Evolutionary conservation across 1,140 invertebrate species (phyloP).

Genomic region (Trichoplusia ni): DNA sequence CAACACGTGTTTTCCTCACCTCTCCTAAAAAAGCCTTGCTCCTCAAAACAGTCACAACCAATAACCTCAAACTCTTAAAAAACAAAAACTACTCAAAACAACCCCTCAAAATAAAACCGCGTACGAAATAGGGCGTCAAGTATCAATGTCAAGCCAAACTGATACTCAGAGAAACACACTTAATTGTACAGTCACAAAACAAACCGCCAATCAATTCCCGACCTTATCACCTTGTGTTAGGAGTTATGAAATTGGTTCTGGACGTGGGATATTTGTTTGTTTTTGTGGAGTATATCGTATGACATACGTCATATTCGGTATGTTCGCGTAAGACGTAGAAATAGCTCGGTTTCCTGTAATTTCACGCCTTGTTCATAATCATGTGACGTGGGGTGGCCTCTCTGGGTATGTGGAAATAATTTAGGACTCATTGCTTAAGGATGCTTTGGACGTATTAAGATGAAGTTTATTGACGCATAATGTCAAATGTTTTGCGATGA

Average conservation of each 20-base stretch:
- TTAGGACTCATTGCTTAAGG: background rate
- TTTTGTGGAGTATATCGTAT: conserved; percentile 53
- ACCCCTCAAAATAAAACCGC: conserved; percentile 48
- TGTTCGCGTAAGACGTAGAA: conserved; percentile 56
- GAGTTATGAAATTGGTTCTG: conserved; percentile 1
- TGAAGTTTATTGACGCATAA: too few relatives aligned
- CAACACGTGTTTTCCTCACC: too few relatives aligned
- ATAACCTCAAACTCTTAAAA: background rate
- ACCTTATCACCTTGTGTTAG: conserved; percentile 38
- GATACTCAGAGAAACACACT: conserved; percentile 45
- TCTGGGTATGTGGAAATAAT: background rate
- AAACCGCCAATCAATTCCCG: conserved; percentile 31
- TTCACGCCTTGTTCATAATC: conserved; percentile 34
- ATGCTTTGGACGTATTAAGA: background rate
- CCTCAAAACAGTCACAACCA: background rate
- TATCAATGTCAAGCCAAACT: conserved; percentile 63
- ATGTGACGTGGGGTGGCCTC: background rate
- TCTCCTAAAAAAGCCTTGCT: background rate
- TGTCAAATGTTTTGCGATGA: too few relatives aligned
- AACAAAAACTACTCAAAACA: conserved; percentile 47
- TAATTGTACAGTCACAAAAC: conserved; percentile 10
- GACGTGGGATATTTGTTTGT: background rate
- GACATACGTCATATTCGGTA: conserved; percentile 56
- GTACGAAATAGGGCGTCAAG: conserved; percentile 54
- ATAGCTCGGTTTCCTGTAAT: conserved; percentile 59